These are phyloP conservation scores for Tinamus guttatus DNA, from an alignment of 2,113 vertebrate genomes.

Conservation along the genomic window DNA sequence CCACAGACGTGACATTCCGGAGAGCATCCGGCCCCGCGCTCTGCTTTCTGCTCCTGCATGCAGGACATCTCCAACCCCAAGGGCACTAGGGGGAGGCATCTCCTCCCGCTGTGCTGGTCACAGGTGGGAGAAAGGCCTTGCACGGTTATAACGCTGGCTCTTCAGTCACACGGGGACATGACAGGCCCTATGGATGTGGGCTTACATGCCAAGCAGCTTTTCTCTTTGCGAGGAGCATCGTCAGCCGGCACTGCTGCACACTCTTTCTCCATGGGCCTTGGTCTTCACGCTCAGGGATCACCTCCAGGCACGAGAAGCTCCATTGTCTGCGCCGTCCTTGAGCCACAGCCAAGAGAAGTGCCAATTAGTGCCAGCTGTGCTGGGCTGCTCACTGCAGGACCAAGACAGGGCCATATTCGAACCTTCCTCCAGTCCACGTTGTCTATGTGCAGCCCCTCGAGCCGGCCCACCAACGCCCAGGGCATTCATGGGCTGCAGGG, in stretches of 20 bases:
- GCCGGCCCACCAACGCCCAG: neutral
- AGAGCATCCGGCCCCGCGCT: fast-evolving
- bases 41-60: neutral
- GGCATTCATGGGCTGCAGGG: neutral
- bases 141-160: neutral
- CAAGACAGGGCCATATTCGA: neutral
- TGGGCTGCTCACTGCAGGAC: neutral
- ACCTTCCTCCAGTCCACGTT: neutral
- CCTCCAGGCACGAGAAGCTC: slow-evolving; percentile 1
- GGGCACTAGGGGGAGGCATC: neutral
- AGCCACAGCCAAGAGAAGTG: slow-evolving; percentile 1
- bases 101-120: neutral
- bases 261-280: neutral
- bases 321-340: slow-evolving; percentile 28
- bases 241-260: neutral
- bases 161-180: neutral
- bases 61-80: no score
- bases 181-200: neutral
- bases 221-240: neutral
- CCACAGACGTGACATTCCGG: neutral
- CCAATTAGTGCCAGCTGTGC: slow-evolving; percentile 51
- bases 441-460: neutral
- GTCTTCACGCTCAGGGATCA: neutral
- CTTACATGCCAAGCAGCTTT: fast-evolving
- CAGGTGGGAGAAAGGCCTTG: neutral